phyloP scores from a whole-genome alignment of 2,888 invertebrate genomes.

The Sminthurinus aureus region DNA sequence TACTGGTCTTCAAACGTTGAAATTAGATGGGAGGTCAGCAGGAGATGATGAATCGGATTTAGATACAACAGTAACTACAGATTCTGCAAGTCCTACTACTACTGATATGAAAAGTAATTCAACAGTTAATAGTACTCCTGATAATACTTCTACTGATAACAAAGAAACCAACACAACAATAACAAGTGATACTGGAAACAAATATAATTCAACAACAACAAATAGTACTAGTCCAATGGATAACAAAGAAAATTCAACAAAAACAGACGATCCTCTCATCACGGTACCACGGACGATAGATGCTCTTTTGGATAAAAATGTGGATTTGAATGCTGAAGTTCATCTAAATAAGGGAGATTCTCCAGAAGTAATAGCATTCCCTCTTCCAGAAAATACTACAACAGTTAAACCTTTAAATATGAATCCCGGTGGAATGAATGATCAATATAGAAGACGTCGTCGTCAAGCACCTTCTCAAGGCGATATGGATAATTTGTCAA shows the following conservation, averaged over 20 bases:
- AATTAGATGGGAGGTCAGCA: neutral
- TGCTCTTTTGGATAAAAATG: too few relatives aligned
- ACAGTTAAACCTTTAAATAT: neutral
- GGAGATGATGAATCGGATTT: neutral
- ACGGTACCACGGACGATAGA: too few relatives aligned
- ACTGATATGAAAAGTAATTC: neutral
- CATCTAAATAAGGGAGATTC: neutral
- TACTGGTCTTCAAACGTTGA: constrained; percentile 15
- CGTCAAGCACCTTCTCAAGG: neutral
- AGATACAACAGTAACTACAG: neutral
- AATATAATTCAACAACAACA: neutral
- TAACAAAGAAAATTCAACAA: too few relatives aligned
- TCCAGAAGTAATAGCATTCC: neutral
- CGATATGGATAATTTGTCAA: constrained; percentile 37
- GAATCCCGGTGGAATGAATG: neutral
- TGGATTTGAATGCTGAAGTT: too few relatives aligned
- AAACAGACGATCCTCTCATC: too few relatives aligned
- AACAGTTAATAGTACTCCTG: neutral
- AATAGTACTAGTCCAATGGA: too few relatives aligned
- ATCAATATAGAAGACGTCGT: neutral
- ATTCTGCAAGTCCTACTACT: constrained; percentile 4
- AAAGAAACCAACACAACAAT: too few relatives aligned
- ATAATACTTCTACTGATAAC: too few relatives aligned
- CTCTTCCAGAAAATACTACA: neutral
- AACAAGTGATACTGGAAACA: neutral